Base-by-base conservation (phyloP, 2,888 invertebrate genomes). In the Epistrophe grossulariae region DNA sequence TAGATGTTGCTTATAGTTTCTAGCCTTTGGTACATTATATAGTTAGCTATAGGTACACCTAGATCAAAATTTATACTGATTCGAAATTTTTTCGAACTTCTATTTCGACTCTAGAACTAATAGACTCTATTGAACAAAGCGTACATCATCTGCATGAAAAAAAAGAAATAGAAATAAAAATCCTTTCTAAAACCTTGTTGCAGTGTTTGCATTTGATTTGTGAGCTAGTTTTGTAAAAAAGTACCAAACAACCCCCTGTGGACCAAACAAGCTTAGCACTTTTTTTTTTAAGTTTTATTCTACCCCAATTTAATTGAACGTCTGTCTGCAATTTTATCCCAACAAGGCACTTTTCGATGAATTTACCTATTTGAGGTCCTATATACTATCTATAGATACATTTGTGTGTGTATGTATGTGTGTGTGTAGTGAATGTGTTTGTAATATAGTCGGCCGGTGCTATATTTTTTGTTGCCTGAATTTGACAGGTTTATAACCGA, bases 181-280 rank as follows among this genome's bases (percentile, higher is more conserved):
- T 24, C 60, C 31, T 19, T 40, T 17, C 17, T 24, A 24, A 57
- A 24, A 60, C 60, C 68, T 31, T 84, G 66, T 55, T 66, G 66
- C 71, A 80, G 71, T 72, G 77, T 72, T 81, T 72, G 80, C 38
- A 52, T 72, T 84, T 84, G 84, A 84, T 84, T 84, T 84, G 76
- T 74, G 80, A 80, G 66, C 60, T 60, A 72, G 66, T 77, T 76
- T 71, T 15, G 64, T 40, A 57, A 59, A 24, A 24, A 48, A 35
- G 11, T 50, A n/a, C 40, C 19, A 15, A 11, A 15, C 45, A 52
- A 38, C 45, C 40, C 60, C 52, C 38, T 55, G 45, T 59, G 24
- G 17, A 43, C 45, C 45, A 60, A 62, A 13, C 28, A 35, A 64
- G 40, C 40, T 57, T 6, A n/a, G 17, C 9, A 60, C n/a, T 52